Conservation (phyloP, 2,797 vertebrate genomes). For the Syngnathus rostellatus region DNA sequence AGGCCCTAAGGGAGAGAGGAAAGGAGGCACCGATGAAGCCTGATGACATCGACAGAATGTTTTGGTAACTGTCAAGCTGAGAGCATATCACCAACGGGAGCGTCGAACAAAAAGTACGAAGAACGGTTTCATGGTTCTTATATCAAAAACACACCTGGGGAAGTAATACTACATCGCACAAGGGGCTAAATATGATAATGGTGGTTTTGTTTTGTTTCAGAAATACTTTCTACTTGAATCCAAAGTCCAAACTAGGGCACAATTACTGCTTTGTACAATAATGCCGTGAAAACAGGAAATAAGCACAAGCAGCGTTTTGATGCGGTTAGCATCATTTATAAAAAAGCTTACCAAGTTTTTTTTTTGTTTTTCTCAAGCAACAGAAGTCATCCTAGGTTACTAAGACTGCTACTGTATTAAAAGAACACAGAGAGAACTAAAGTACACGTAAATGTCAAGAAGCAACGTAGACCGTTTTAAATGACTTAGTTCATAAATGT, state of each 20-base stretch:
- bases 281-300: not conserved
- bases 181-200: no score
- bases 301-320: not conserved
- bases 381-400: no score
- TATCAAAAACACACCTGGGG: not conserved
- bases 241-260: not conserved
- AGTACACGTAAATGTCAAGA: no score
- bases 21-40: conserved; percentile 4
- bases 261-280: not conserved
- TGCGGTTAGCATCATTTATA: not conserved
- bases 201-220: not conserved
- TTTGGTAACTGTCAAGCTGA: conserved; percentile 2
- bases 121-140: no score
- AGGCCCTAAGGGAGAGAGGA: conserved; percentile 16
- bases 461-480: no score
- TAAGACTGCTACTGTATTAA: no score
- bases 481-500: no score
- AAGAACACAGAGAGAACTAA: no score
- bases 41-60: conserved; percentile 16
- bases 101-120: no score
- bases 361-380: not conserved
- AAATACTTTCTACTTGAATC: not conserved
- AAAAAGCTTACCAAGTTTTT: not conserved
- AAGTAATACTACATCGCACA: not conserved
- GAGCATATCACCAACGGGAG: not conserved